phyloP scores from a whole-genome alignment of 2,797 vertebrate species.

The Microtus agrestis region DNA sequence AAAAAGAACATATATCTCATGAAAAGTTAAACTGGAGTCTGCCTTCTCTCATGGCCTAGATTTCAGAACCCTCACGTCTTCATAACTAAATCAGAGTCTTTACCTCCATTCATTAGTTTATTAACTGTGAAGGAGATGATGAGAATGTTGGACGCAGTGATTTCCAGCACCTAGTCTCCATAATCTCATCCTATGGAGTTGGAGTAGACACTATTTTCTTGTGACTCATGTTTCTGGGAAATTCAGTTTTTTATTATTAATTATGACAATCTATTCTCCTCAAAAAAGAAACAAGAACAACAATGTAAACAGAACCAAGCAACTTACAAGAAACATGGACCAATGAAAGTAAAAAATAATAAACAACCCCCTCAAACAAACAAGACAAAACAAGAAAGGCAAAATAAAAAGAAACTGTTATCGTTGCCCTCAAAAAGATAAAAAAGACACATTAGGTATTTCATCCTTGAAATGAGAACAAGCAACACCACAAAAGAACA shows the following conservation, averaged over 20 bases:
- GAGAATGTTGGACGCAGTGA: rapidly evolving
- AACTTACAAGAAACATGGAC: not conserved
- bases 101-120: not conserved
- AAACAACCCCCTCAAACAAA: not conserved
- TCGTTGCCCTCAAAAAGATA: slow-evolving; percentile 18
- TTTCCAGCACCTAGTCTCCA: not conserved
- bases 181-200: not conserved
- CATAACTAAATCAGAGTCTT: not conserved
- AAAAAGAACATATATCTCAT: not conserved
- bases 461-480: not conserved
- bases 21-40: not conserved
- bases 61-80: not conserved
- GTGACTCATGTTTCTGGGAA: not conserved
- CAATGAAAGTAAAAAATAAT: not conserved
- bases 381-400: not conserved
- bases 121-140: not conserved
- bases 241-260: not conserved
- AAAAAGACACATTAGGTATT: not conserved
- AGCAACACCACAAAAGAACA: not conserved
- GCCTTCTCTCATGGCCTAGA: rapidly evolving
- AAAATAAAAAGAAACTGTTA: not conserved
- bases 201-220: rapidly evolving
- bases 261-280: not conserved
- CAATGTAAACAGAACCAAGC: not conserved
- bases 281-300: not conserved